phyloP scores from a whole-genome alignment of 2,888 invertebrate genomes.

The Apocheima hispidaria region DNA sequence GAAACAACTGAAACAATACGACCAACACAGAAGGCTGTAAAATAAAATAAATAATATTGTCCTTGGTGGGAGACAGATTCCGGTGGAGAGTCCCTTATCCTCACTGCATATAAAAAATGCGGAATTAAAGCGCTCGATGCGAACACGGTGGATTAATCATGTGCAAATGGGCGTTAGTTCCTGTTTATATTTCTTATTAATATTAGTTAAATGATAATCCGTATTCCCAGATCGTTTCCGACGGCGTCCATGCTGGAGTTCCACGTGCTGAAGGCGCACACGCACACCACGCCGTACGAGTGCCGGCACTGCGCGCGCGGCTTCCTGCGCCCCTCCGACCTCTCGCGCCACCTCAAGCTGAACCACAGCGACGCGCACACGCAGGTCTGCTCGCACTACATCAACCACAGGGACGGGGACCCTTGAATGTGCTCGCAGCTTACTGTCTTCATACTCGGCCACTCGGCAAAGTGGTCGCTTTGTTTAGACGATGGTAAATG shows the following conservation, averaged over 20 bases:
- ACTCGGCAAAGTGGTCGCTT: too few species aligned
- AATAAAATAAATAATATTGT: too few species aligned
- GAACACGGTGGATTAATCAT: too few species aligned
- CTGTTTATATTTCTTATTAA: neutral
- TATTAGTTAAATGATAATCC: neutral
- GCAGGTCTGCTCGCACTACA: slow-evolving; percentile 8
- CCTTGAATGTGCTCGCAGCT: neutral
- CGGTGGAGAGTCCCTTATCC: too few species aligned
- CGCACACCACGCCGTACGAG: slow-evolving; percentile 75
- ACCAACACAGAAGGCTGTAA: too few species aligned
- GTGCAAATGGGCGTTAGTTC: neutral
- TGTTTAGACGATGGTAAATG: too few species aligned
- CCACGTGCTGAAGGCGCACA: slow-evolving; percentile 78
- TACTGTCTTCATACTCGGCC: too few species aligned
- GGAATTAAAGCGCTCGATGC: too few species aligned
- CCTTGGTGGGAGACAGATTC: too few species aligned
- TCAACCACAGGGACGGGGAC: neutral
- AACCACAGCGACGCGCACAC: slow-evolving; percentile 65
- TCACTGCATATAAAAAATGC: too few species aligned
- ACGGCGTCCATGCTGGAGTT: slow-evolving; percentile 77
- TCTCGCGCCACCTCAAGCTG: slow-evolving; percentile 71
- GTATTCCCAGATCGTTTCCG: slow-evolving; percentile 61
- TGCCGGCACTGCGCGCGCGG: slow-evolving; percentile 77
- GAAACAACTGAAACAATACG: too few species aligned
- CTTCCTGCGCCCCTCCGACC: slow-evolving; percentile 75